Evolutionary conservation across 1,140 invertebrate genomes (phyloP), one percentile per base, ranked within the genome.

Genomic region (Cephus cinctus): DNA sequence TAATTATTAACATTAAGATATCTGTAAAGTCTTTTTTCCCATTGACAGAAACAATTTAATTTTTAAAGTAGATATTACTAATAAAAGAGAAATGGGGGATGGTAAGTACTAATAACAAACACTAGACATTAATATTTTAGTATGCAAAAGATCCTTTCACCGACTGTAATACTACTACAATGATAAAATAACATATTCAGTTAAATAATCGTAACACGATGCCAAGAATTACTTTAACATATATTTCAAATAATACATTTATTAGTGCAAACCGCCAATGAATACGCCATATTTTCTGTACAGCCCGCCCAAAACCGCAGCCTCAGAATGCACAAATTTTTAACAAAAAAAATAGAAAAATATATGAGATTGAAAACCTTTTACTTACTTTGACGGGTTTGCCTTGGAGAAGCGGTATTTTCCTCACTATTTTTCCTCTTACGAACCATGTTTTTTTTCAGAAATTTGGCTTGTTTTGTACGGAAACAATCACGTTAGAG

Each of bases 281-380:
- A 9, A 6, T 15, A 50, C 56, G 57, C 61, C 61, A 63, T 63
- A 14, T 54, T 53, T 43, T 35, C 23, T 45, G 18, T n/a, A 35
- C 19, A 57, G 48, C 61, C 58, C 58, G 61, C 58, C 58, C 49
- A 61, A 63, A 59, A n/a, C n/a, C n/a, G n/a, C 41, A 40, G 22
- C 34, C n/a, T n/a, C 6, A 27, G 15, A 22, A 34, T 43, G 14
- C 21, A 20, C 5, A 21, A 15, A 12, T 5, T 34, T 40, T 35
- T 30, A 25, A 16, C n/a, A 45, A 36, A 42, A 18, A 20, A 6
- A 8, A 4, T 4, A 16, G 12, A 47, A 3, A 14, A 19, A 39
- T 36, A 40, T 18, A 39, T 39, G 20, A 34, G n/a, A n/a, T 20
- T 23, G 12, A n/a, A 27, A 27, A 25, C 48, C 27, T 12, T 41